Conservation (phyloP, 2,113 vertebrate genomes). For the Indicator indicator region DNA sequence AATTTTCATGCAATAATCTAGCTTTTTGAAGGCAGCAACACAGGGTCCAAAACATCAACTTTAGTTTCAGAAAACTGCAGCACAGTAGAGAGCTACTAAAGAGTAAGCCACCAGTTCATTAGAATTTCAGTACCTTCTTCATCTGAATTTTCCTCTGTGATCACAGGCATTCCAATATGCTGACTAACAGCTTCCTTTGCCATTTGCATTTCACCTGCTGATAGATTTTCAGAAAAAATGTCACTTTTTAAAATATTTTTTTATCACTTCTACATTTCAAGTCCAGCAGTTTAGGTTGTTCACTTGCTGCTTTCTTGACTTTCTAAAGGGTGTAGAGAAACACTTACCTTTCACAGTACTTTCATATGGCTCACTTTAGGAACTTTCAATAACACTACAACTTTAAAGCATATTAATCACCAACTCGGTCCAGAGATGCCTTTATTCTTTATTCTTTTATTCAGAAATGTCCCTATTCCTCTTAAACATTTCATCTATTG, state of each 20-base stretch:
- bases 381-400: background rate
- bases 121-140: slow-evolving; percentile 61
- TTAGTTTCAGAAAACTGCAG: background rate
- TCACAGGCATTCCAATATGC: slow-evolving; percentile 74
- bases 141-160: slow-evolving; percentile 56
- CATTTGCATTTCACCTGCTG: slow-evolving; percentile 41
- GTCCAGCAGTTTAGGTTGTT: background rate
- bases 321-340: background rate
- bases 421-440: background rate
- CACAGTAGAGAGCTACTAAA: background rate
- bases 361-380: background rate
- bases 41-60: background rate
- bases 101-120: background rate
- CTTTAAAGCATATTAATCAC: background rate
- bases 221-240: background rate
- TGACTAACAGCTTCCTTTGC: background rate
- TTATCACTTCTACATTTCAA: background rate
- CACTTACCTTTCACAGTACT: background rate
- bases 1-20: background rate
- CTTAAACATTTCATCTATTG: background rate
- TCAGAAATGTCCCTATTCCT: background rate
- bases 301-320: background rate
- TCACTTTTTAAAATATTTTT: background rate
- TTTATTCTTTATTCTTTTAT: background rate
- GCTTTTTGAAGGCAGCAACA: background rate